Conservation (phyloP, 2,888 invertebrate genomes). For the Tenthredo livida region DNA sequence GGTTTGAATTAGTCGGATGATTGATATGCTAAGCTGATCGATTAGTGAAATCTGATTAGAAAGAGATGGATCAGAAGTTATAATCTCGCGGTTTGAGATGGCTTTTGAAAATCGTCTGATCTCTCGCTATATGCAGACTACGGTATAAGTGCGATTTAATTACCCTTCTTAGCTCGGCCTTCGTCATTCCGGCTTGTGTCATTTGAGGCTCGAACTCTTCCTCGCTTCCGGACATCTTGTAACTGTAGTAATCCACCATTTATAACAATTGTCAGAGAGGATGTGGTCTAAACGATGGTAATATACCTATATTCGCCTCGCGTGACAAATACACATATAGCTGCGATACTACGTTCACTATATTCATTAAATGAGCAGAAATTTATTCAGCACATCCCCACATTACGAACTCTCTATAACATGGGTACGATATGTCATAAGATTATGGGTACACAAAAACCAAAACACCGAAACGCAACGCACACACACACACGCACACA, state of each 20-base stretch:
- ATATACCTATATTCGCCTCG: neutral
- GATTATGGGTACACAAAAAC: neutral
- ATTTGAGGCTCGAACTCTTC: slow-evolving; percentile 78
- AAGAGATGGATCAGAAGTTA: neutral
- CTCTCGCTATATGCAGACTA: neutral
- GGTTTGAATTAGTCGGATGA: neutral
- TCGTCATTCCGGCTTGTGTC: slow-evolving; percentile 81
- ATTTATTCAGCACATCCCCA: slow-evolving; percentile 15
- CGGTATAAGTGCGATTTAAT: slow-evolving; percentile 58
- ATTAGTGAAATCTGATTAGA: neutral
- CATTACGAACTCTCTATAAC: neutral
- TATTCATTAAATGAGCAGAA: neutral
- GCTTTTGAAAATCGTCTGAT: slow-evolving; percentile 5
- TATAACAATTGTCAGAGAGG: slow-evolving; percentile 57
- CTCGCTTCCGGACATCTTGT: slow-evolving; percentile 77
- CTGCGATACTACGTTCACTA: neutral
- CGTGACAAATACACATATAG: neutral
- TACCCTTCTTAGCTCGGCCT: slow-evolving; percentile 87
- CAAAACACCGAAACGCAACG: neutral
- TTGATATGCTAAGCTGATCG: neutral
- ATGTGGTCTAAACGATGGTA: neutral
- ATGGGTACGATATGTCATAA: neutral
- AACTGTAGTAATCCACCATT: slow-evolving; percentile 76
- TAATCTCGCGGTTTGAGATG: neutral
- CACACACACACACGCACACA: slow-evolving; percentile 23